Evolutionary conservation across 1,140 invertebrate species (phyloP).

Genomic region (Batillaria attramentaria): DNA sequence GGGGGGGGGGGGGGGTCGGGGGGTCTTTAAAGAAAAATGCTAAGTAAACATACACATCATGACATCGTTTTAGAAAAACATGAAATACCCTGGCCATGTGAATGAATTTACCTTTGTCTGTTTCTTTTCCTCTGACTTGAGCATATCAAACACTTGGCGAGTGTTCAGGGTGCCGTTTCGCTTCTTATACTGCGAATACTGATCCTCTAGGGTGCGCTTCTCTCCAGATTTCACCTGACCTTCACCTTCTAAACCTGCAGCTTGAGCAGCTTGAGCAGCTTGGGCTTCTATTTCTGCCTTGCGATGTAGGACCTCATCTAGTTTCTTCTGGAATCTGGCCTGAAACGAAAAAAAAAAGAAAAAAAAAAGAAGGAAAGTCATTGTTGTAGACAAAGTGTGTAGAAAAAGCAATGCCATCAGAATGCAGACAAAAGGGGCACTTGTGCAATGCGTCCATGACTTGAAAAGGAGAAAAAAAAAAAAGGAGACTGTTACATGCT

Average conservation of each 20-base stretch:
- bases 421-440: no score
- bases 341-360: neutral
- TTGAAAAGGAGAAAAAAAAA: no score
- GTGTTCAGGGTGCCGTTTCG: constrained; percentile 62
- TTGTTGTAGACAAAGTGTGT: no score
- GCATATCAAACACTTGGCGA: constrained; percentile 62
- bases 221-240: neutral
- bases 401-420: no score
- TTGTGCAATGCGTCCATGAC: no score
- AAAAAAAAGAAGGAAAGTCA: no score
- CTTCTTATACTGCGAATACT: constrained; percentile 58
- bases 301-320: constrained; percentile 43
- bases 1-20: no score
- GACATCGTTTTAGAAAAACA: no score
- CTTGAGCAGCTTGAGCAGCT: constrained; percentile 32
- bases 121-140: constrained; percentile 63
- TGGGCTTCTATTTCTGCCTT: constrained; percentile 36
- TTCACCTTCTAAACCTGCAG: constrained; percentile 23
- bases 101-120: constrained; percentile 58
- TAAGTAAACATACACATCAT: no score
- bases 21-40: no score
- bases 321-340: constrained; percentile 38
- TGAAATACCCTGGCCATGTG: no score
- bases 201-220: constrained; percentile 50
- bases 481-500: no score